Evolutionary conservation across 2,113 vertebrate species (phyloP), one percentile per base, ranked within the genome.

Genomic region (Pseudolaguvia tuberculata): DNA sequence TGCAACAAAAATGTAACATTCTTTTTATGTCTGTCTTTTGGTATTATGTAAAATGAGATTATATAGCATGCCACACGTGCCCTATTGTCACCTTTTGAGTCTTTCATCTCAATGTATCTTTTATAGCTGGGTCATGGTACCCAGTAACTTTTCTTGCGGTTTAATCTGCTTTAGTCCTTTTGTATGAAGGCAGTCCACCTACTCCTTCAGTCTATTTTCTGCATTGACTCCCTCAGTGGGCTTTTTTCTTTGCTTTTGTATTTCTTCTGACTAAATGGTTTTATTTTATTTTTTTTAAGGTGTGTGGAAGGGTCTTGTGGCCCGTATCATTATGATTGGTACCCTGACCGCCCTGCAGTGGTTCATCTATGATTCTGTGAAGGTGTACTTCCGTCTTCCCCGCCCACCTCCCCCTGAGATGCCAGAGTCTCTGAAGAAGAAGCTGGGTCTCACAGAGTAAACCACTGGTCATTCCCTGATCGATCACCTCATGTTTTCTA

Each of bases 311-410:
- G 97, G 96, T 62, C 92, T 99, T 1, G 86, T 98, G 5, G 96
- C 97, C 65, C 95, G 96, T 91, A 99, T 99, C 89, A 99, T 99
- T 84, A 99, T 99, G 97, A 99, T 99, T n/a, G 97, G 97, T 84
- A 99, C 96, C 5, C 88, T 99, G 85, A 99, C 97, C 20, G 97
- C 96, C 59, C 90, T 99, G 77, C 97, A 99, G 91, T 99, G 97
- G 97, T 99, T 99, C 91, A 99, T 99, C 91, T 99, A 99, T 2
- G 97, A 99, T 86, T 99, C 97, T 0, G 97, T 99, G 77, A 98
- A 99, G 92, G 96, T 99, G 61, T 99, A 97, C 90, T 99, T 98
- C 91, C 94, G 94, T 81, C 93, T 99, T 82, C 95, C 96, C 83
- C 95, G 96, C 47, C 97, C 96, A 48, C 96, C 96, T 92, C 96